Conservation (phyloP, 2,113 vertebrate species). For the Benitochromis conjunctus region DNA sequence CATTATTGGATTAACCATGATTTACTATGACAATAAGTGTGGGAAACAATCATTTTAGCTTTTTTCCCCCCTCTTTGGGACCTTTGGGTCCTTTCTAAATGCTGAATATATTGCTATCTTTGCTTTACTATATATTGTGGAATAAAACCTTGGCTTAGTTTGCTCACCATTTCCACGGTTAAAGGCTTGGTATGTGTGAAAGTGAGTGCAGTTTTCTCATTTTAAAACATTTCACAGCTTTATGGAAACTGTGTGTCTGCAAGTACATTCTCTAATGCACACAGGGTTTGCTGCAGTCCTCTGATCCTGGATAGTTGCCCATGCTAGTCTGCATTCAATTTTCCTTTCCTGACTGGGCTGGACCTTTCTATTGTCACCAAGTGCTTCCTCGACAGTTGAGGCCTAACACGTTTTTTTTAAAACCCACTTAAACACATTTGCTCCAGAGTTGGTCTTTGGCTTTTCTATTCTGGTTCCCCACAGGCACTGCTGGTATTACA, state of each 20-base stretch:
- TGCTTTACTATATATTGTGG: neutral
- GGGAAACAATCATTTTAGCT: neutral
- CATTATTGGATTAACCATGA: neutral
- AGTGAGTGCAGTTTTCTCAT: neutral
- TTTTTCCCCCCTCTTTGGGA: rapidly evolving
- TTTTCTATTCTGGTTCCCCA: neutral
- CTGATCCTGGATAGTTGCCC: constrained; percentile 43
- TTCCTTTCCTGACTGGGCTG: constrained; percentile 34
- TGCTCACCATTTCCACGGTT: constrained; percentile 26
- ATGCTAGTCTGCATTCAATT: constrained; percentile 49
- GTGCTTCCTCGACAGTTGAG: constrained; percentile 10
- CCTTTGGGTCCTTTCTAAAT: neutral
- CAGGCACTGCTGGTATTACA: constrained; percentile 15
- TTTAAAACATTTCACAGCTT: constrained; percentile 1
- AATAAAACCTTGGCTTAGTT: constrained; percentile 1
- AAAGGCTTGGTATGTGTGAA: neutral
- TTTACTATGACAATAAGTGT: neutral
- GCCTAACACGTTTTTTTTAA: constrained; percentile 4
- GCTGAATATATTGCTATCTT: neutral
- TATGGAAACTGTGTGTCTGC: constrained; percentile 33
- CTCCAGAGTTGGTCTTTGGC: neutral
- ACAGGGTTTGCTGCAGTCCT: constrained; percentile 39
- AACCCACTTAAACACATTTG: constrained; percentile 38
- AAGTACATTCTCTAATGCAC: constrained; percentile 21
- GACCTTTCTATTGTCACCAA: constrained; percentile 22